Base-by-base conservation (phyloP, 1,140 invertebrate genomes). In the Delia radicum region DNA sequence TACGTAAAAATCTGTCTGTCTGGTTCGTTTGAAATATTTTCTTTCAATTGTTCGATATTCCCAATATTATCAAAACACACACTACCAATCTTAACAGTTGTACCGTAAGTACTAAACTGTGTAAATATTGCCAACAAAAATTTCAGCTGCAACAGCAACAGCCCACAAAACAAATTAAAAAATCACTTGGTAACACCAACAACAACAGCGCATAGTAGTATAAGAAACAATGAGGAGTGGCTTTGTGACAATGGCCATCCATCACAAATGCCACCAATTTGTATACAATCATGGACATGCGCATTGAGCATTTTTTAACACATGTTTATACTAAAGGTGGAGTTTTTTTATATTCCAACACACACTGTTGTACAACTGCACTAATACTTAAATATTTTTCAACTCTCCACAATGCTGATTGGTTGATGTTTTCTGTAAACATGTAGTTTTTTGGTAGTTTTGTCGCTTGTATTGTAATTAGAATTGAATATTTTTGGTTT, bases 41-140 rank as follows among this genome's bases (percentile, higher is more conserved):
- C n/a, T n/a, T n/a, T n/a, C n/a, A n/a, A n/a, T n/a, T n/a, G n/a
- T n/a, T n/a, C n/a, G n/a, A n/a, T n/a, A n/a, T n/a, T n/a, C n/a
- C n/a, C n/a, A n/a, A n/a, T n/a, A n/a, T n/a, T n/a, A n/a, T n/a
- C 28, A 5, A n/a, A 15, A n/a, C 28, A 67, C 13, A 31, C 13
- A 69, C 31, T 8, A 37, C 65, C 24, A 69, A 33, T 33, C 29
- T 18, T 33, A 69, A 10, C 82, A 84, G 81, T 84, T 81, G 81
- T 80, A 81, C 82, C 80, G 82, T 79, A 79, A 78, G 82, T 77
- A 84, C 82, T 84, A 78, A 83, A 80, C 28, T 61, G 37, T 33
- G 7, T 55, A 29, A 31, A 73, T n/a, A n/a, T n/a, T n/a, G n/a
- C n/a, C 72, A 61, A 55, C 24, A n/a, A 27, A 28, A 24, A 72